phyloP scores from a whole-genome alignment of 2,888 invertebrate genomes.

The Boloria euphrosyne region DNA sequence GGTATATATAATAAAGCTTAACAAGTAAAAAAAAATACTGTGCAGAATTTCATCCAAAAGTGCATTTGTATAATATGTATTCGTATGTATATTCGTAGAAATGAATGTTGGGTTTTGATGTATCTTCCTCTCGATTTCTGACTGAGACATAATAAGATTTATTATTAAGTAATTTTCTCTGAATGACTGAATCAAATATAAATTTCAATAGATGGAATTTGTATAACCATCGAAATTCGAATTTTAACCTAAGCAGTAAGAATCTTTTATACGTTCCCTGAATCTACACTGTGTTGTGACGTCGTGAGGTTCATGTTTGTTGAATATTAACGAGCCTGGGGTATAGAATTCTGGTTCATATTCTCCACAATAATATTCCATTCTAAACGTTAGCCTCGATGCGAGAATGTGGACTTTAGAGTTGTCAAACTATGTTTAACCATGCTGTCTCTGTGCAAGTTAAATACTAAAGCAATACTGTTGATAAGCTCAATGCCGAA shows the following conservation, averaged over 20 bases:
- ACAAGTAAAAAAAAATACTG: too few species aligned
- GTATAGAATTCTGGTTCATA: constrained; percentile 10
- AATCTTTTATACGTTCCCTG: constrained; percentile 10
- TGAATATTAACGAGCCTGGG: constrained; percentile 12
- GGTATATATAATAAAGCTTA: too few species aligned
- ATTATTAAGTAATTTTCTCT: too few species aligned
- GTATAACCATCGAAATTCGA: not conserved
- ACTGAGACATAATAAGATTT: too few species aligned
- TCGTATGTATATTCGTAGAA: too few species aligned
- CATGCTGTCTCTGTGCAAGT: too few species aligned
- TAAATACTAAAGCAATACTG: too few species aligned
- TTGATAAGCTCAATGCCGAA: not conserved
- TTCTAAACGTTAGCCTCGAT: not conserved
- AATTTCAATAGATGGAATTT: not conserved
- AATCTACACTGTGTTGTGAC: constrained; percentile 8
- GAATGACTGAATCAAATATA: not conserved
- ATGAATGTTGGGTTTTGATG: too few species aligned
- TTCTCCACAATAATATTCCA: constrained; percentile 14
- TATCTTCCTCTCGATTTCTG: too few species aligned
- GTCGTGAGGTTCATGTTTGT: constrained; percentile 13
- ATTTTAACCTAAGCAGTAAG: not conserved
- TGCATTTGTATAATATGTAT: too few species aligned
- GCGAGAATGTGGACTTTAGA: constrained; percentile 5
- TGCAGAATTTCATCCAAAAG: too few species aligned
- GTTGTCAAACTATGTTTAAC: not conserved